phyloP scores from a whole-genome alignment of 2,797 vertebrate genomes.

The Otus scops region DNA sequence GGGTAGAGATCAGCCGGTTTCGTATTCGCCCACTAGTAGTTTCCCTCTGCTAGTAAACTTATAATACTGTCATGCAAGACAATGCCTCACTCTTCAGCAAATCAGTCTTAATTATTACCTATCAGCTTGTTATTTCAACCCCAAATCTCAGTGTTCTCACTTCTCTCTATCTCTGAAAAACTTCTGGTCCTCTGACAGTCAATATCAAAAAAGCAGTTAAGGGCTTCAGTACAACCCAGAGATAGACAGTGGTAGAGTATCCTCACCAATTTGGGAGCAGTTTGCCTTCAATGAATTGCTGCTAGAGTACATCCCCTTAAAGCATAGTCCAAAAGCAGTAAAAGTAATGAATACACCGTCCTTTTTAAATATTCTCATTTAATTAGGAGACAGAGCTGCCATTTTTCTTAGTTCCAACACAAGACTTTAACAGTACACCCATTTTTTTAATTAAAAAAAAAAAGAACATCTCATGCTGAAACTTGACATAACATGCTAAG shows the following conservation, averaged over 20 bases:
- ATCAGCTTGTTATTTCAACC: not conserved
- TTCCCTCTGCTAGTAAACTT: not conserved
- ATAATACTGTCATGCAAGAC: fast-evolving
- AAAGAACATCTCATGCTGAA: not conserved
- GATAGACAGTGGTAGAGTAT: fast-evolving
- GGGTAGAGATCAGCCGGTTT: not conserved
- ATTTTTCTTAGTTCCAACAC: not conserved
- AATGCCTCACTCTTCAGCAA: not conserved
- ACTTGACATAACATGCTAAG: not conserved
- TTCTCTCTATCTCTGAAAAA: not conserved
- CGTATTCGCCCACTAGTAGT: not conserved
- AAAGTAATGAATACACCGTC: not conserved
- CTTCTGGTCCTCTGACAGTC: not conserved
- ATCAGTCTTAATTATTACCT: not conserved
- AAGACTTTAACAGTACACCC: not conserved
- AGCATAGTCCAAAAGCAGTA: fast-evolving
- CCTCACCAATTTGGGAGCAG: not conserved
- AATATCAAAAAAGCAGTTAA: not conserved
- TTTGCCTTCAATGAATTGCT: not conserved
- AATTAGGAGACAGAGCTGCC: not conserved
- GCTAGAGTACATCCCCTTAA: not conserved
- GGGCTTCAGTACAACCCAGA: not conserved
- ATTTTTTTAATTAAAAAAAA: not conserved
- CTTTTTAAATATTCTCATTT: not conserved
- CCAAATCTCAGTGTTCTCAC: not conserved